These are phyloP conservation scores for Habroteleia sp. DNA, from an alignment of 2,888 invertebrate species.

Conservation along the genomic window DNA sequence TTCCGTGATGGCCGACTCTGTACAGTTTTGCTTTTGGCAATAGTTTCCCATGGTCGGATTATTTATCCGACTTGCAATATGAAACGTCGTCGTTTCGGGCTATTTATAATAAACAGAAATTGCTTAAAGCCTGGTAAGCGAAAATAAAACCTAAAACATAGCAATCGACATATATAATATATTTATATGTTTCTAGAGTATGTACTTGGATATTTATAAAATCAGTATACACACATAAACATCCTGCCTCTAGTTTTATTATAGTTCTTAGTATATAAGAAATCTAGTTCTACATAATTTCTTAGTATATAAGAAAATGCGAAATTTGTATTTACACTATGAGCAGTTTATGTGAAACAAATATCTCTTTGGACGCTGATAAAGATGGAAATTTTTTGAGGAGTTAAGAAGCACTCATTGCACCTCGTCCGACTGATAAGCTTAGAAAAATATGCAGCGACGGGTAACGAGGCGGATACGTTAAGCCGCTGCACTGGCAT, in stretches of 20 bases:
- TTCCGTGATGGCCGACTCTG: slow-evolving; percentile 66
- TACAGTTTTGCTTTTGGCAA: slow-evolving; percentile 53
- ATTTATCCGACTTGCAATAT: slow-evolving; percentile 36
- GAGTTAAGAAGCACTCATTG: slow-evolving; percentile 51
- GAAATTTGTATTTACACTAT: slow-evolving; percentile 35
- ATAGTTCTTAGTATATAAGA: too few species aligned
- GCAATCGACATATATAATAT: too few species aligned
- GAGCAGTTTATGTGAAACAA: slow-evolving; percentile 23
- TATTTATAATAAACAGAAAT: slow-evolving; percentile 21
- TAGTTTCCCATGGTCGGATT: slow-evolving; percentile 26
- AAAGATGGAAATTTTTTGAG: slow-evolving; percentile 49
- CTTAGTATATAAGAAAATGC: slow-evolving; percentile 34
- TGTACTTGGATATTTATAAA: too few species aligned
- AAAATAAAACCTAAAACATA: slow-evolving; percentile 2
- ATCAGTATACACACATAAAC: too few species aligned
- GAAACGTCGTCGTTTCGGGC: slow-evolving; percentile 3
- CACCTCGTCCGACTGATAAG: slow-evolving; percentile 48
- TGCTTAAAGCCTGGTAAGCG: slow-evolving; percentile 7
- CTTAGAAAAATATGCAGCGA: slow-evolving; percentile 59
- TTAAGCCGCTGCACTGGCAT: slow-evolving; percentile 43
- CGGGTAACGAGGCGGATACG: slow-evolving; percentile 41
- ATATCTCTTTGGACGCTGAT: slow-evolving; percentile 38
- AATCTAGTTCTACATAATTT: too few species aligned
- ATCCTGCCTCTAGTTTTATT: too few species aligned
- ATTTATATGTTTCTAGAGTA: too few species aligned